Conservation (phyloP, 2,888 invertebrate species). For the Melinaea marsaeus region DNA sequence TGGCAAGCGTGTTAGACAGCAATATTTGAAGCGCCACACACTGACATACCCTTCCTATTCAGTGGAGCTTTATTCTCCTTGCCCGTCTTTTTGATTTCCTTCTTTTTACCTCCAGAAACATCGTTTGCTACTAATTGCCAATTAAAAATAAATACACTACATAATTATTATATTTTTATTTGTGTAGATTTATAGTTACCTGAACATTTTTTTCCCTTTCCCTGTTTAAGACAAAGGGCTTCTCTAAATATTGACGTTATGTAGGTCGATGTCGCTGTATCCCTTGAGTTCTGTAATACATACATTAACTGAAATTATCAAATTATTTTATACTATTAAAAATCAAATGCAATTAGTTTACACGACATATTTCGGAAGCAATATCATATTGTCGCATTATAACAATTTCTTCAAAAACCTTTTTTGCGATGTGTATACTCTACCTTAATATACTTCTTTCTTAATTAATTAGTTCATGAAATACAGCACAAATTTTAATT, state of each 20-base stretch:
- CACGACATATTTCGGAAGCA: too few species aligned
- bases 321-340: too few species aligned
- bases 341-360: too few species aligned
- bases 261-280: constrained; percentile 73
- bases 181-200: constrained; percentile 41
- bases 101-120: constrained; percentile 57
- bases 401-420: too few species aligned
- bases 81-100: constrained; percentile 61
- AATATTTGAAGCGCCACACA: constrained; percentile 34
- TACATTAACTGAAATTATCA: too few species aligned
- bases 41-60: constrained; percentile 67
- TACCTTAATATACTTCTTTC: too few species aligned
- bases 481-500: too few species aligned
- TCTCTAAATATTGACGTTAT: constrained; percentile 79
- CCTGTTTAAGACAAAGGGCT: constrained; percentile 77
- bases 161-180: neutral
- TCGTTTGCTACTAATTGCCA: constrained; percentile 55
- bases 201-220: constrained; percentile 71
- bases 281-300: constrained; percentile 69
- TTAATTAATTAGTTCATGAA: too few species aligned
- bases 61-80: constrained; percentile 65
- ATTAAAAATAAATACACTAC: constrained; percentile 14
- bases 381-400: too few species aligned
- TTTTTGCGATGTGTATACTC: too few species aligned
- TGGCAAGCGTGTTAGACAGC: constrained; percentile 22